phyloP scores from a whole-genome alignment of 2,797 vertebrate genomes.

The Cuniculus paca region DNA sequence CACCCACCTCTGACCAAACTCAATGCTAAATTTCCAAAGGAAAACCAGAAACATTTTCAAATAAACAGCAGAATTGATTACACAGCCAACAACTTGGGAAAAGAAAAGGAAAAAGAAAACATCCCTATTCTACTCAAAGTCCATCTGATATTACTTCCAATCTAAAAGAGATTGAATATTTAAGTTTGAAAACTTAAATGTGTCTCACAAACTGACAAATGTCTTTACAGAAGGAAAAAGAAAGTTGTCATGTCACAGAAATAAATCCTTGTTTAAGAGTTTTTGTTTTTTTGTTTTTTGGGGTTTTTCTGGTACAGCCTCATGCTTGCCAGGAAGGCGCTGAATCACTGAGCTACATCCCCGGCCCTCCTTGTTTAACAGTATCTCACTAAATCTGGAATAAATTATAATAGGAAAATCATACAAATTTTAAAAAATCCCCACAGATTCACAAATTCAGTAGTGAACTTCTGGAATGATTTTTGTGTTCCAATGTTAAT shows the following conservation, averaged over 20 bases:
- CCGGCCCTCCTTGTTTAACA: constrained; percentile 51
- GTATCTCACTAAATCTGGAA: constrained; percentile 54
- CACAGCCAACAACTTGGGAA: not conserved
- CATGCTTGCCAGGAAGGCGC: no score
- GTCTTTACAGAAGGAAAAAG: not conserved
- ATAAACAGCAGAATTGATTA: not conserved
- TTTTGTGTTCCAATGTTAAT: constrained; percentile 25
- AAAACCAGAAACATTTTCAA: not conserved
- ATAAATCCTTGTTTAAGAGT: constrained; percentile 33
- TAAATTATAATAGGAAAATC: constrained; percentile 44
- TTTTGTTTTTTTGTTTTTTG: no score
- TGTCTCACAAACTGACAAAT: constrained; percentile 2
- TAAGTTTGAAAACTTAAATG: constrained; percentile 38
- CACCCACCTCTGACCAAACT: not conserved
- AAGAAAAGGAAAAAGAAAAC: not conserved
- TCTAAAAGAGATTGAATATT: not conserved
- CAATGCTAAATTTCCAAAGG: constrained; percentile 20
- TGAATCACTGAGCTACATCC: no score
- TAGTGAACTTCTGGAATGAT: constrained; percentile 31
- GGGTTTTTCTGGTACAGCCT: no score
- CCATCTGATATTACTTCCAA: not conserved
- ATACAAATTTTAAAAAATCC: not conserved
- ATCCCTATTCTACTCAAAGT: not conserved
- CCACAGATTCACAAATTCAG: not conserved
- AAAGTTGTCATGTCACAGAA: constrained; percentile 29